These are phyloP conservation scores for Anas acuta DNA, from an alignment of 2,797 vertebrate species.

Conservation along the genomic window DNA sequence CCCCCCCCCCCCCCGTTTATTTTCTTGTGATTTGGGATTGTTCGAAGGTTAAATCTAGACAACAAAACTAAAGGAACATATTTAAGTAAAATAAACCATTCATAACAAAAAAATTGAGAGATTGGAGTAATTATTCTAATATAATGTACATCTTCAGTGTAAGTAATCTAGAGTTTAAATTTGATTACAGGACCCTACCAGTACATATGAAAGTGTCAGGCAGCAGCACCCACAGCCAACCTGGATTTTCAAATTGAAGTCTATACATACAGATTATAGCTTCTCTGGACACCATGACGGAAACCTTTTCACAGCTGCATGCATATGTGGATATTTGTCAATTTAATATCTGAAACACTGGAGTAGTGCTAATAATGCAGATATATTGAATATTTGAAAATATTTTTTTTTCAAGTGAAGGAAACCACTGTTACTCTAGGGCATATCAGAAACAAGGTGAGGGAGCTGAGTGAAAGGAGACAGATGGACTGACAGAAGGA, in stretches of 20 bases:
- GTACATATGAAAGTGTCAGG: not conserved
- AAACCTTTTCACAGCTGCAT: not conserved
- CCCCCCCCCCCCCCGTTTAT: not conserved
- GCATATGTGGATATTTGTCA: not conserved
- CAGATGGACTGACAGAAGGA: conserved; percentile 56
- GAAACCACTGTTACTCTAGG: not conserved
- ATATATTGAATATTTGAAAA: not conserved
- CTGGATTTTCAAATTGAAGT: not conserved
- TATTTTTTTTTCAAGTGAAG: not conserved
- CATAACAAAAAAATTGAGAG: not conserved
- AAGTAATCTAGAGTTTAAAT: not conserved
- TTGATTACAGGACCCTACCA: not conserved
- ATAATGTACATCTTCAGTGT: not conserved
- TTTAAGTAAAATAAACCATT: not conserved
- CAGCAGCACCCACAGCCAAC: not conserved
- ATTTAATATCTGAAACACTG: not conserved
- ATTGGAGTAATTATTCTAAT: not conserved
- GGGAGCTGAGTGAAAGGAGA: not conserved
- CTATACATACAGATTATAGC: too few relatives aligned
- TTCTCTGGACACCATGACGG: not conserved
- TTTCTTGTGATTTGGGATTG: not conserved
- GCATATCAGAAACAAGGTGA: not conserved
- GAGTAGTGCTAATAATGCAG: not conserved
- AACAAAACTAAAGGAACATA: not conserved
- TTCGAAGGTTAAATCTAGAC: not conserved